These are phyloP conservation scores for Bergia sp. DNA, from an alignment of 92 coral and sea anemone species.

Conservation along the genomic window DNA sequence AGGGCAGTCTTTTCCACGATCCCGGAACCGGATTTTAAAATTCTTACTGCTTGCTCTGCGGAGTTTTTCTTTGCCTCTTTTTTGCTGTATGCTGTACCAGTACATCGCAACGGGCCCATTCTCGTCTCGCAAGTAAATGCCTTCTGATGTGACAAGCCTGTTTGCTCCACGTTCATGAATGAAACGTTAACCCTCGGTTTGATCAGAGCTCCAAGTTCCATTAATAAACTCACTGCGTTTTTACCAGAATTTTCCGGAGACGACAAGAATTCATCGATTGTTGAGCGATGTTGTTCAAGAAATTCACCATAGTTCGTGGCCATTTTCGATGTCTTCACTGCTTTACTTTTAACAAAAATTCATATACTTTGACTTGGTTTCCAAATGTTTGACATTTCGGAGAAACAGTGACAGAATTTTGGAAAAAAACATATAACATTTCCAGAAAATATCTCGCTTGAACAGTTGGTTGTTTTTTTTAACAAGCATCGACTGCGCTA, in stretches of 20 bases:
- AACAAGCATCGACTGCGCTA: neutral
- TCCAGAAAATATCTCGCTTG: neutral
- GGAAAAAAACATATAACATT: no score
- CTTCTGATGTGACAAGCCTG: slow-evolving; percentile 37
- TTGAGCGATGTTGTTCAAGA: slow-evolving; percentile 20
- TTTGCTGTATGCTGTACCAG: slow-evolving; percentile 57
- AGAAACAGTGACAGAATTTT: neutral
- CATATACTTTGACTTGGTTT: neutral
- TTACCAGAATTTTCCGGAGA: slow-evolving; percentile 45
- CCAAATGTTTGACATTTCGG: neutral
- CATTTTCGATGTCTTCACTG: neutral
- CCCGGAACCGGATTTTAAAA: neutral
- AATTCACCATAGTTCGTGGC: slow-evolving; percentile 5
- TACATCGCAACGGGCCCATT: slow-evolving; percentile 53
- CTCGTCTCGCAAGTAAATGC: slow-evolving; percentile 56
- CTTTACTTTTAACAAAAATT: no score
- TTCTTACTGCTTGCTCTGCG: slow-evolving; percentile 57
- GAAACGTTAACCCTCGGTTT: slow-evolving; percentile 4
- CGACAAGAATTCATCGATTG: slow-evolving; percentile 36
- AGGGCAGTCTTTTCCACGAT: neutral
- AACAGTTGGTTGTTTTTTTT: no score
- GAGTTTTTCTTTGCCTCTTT: slow-evolving; percentile 70
- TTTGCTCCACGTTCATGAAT: neutral
- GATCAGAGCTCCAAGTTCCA: slow-evolving; percentile 59
- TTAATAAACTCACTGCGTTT: slow-evolving; percentile 55